A percentile compares a stretch with the other conserved stretches of the same genome.
These are phyloP conservation scores for Volucella zonaria DNA, from an alignment of 2,888 invertebrate genomes.

Conservation along the genomic window DNA sequence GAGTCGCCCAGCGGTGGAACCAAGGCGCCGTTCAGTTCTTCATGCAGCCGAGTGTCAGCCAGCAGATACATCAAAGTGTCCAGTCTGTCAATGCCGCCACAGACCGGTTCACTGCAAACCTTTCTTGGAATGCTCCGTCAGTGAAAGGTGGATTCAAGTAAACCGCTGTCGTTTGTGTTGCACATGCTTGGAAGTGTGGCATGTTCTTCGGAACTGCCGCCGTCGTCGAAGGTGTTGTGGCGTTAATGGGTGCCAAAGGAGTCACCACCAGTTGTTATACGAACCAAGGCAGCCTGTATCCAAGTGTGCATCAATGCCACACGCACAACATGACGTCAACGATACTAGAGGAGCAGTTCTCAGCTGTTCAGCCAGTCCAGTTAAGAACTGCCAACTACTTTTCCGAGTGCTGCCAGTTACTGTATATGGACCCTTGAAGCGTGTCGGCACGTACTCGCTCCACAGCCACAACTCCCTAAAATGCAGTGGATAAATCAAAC, in stretches of 20 bases:
- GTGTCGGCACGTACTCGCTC: not conserved
- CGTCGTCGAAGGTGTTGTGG: not conserved
- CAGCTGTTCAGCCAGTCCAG: slow-evolving; percentile 24
- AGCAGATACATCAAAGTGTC: too few species aligned
- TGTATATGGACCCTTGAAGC: slow-evolving; percentile 42
- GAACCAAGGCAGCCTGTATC: not conserved
- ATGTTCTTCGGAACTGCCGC: slow-evolving; percentile 24
- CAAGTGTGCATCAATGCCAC: not conserved
- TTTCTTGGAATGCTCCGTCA: too few species aligned
- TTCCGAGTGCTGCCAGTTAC: slow-evolving; percentile 60
- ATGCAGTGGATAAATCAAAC: too few species aligned
- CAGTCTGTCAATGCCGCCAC: too few species aligned
- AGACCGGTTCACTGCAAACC: too few species aligned
- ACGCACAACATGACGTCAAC: slow-evolving; percentile 11
- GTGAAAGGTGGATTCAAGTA: too few species aligned
- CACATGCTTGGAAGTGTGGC: slow-evolving; percentile 9
- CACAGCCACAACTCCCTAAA: too few species aligned
- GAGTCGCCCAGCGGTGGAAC: not conserved
- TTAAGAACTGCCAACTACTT: slow-evolving; percentile 28
- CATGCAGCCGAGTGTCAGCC: too few species aligned
- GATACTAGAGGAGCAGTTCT: slow-evolving; percentile 35
- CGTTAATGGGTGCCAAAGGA: slow-evolving; percentile 34
- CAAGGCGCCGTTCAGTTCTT: not conserved
- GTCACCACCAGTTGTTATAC: slow-evolving; percentile 26
- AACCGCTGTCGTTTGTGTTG: too few species aligned